These are phyloP conservation scores for Germaria angustata DNA, from an alignment of 2,888 invertebrate species.

Conservation along the genomic window DNA sequence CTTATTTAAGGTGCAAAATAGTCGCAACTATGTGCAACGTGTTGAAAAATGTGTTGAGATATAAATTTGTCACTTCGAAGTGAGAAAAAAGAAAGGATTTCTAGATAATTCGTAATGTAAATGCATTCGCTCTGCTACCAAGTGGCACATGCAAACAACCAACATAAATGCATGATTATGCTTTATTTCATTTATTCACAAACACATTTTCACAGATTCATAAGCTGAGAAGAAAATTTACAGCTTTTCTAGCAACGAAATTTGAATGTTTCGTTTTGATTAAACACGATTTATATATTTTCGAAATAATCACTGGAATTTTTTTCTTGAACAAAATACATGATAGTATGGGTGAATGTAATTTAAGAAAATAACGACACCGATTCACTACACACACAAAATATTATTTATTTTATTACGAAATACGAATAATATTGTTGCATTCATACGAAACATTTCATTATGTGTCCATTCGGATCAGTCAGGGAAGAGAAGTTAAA, in stretches of 20 bases:
- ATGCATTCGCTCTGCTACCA: slow-evolving; percentile 51
- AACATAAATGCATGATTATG: slow-evolving; percentile 53
- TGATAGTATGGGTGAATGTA: not conserved
- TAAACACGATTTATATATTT: slow-evolving; percentile 66
- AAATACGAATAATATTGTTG: too few relatives aligned
- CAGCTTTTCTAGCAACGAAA: slow-evolving; percentile 14
- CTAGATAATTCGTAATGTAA: slow-evolving; percentile 62
- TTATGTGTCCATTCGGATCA: too few relatives aligned
- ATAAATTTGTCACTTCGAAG: slow-evolving; percentile 64
- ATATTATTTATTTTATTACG: too few relatives aligned
- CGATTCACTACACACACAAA: not conserved
- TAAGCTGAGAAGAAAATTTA: slow-evolving; percentile 8
- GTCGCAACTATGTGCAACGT: slow-evolving; percentile 63
- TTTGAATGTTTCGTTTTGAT: slow-evolving; percentile 59
- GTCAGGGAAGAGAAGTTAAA: too few relatives aligned
- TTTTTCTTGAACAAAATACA: not conserved
- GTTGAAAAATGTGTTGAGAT: slow-evolving; percentile 62
- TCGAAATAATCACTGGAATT: slow-evolving; percentile 50
- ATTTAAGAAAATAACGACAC: not conserved
- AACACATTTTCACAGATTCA: slow-evolving; percentile 21
- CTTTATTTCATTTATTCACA: slow-evolving; percentile 55
- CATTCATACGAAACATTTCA: too few relatives aligned
- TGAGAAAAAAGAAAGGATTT: slow-evolving; percentile 48
- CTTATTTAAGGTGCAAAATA: slow-evolving; percentile 64
- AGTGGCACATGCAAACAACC: slow-evolving; percentile 15